These are phyloP conservation scores for Tethea ocularis DNA, from an alignment of 2,888 invertebrate species.

Conservation along the genomic window DNA sequence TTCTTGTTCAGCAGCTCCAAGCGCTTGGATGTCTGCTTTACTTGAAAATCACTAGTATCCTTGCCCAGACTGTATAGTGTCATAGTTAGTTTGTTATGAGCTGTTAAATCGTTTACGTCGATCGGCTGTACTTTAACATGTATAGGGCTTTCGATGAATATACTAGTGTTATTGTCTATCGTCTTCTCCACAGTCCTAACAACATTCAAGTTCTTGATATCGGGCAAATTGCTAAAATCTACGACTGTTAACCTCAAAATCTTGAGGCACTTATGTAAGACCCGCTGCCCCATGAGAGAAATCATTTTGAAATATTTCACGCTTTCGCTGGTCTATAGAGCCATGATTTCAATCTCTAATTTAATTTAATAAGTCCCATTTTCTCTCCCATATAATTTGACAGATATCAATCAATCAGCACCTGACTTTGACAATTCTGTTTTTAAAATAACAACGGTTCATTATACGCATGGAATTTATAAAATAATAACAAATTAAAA, in stretches of 20 bases:
- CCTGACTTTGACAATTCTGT: conserved; percentile 62
- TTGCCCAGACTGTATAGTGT: conserved; percentile 75
- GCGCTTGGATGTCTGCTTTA: conserved; percentile 77
- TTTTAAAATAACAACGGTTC: conserved; percentile 35
- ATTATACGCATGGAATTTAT: conserved; percentile 14
- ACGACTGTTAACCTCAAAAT: conserved; percentile 80
- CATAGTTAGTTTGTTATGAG: conserved; percentile 76
- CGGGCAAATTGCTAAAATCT: conserved; percentile 71
- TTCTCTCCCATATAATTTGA: conserved; percentile 40
- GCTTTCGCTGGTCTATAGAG: conserved; percentile 33
- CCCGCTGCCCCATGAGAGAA: conserved; percentile 60
- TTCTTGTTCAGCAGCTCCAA: conserved; percentile 75
- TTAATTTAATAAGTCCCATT: conserved; percentile 43
- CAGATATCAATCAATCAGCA: conserved; percentile 41
- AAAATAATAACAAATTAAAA: too few relatives aligned
- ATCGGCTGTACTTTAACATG: conserved; percentile 78
- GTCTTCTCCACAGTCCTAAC: conserved; percentile 78
- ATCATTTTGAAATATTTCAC: conserved; percentile 58
- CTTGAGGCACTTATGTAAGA: conserved; percentile 76
- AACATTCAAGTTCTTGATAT: conserved; percentile 72
- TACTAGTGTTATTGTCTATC: conserved; percentile 73
- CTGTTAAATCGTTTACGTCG: conserved; percentile 70
- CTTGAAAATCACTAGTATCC: conserved; percentile 72
- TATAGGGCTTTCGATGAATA: conserved; percentile 79
- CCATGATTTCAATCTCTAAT: conserved; percentile 49